These are phyloP conservation scores for Elaphurus davidianus DNA, from an alignment of 2,113 vertebrate species.

Conservation along the genomic window DNA sequence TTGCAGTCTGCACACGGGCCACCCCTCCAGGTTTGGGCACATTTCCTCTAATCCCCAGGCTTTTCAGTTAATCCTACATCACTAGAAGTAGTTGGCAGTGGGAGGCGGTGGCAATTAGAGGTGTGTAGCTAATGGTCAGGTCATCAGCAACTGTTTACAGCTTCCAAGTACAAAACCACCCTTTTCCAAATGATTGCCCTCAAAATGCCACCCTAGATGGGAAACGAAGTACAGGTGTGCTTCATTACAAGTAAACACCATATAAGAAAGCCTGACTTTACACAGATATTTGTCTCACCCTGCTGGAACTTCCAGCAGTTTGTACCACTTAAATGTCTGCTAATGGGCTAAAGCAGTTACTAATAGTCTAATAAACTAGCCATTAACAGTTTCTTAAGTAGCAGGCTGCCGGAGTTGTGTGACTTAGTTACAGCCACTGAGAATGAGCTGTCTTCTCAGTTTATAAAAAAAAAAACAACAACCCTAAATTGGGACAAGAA, in stretches of 20 bases:
- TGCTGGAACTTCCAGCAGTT: not conserved
- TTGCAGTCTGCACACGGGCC: not conserved
- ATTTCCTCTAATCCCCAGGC: not conserved
- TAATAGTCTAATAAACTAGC: constrained; percentile 53
- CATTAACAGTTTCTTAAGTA: constrained; percentile 57
- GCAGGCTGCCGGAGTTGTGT: not conserved
- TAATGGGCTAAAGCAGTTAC: constrained; percentile 20
- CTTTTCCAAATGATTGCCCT: not conserved
- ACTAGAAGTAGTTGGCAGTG: not conserved
- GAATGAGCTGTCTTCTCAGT: not conserved
- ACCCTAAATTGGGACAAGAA: not conserved
- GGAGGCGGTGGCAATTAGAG: not conserved
- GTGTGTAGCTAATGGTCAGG: not conserved
- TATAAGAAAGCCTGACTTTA: not conserved
- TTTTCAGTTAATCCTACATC: not conserved
- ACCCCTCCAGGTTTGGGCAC: not conserved
- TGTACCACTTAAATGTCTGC: not conserved
- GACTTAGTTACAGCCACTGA: not conserved
- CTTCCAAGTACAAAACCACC: not conserved
- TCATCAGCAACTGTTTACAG: not conserved
- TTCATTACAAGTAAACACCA: not conserved
- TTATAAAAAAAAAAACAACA: not conserved
- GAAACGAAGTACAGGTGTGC: not conserved
- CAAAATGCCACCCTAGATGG: not conserved
- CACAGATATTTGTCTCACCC: not conserved